These are phyloP conservation scores for Sussaba pulchella DNA, from an alignment of 2,888 invertebrate species.

Conservation along the genomic window DNA sequence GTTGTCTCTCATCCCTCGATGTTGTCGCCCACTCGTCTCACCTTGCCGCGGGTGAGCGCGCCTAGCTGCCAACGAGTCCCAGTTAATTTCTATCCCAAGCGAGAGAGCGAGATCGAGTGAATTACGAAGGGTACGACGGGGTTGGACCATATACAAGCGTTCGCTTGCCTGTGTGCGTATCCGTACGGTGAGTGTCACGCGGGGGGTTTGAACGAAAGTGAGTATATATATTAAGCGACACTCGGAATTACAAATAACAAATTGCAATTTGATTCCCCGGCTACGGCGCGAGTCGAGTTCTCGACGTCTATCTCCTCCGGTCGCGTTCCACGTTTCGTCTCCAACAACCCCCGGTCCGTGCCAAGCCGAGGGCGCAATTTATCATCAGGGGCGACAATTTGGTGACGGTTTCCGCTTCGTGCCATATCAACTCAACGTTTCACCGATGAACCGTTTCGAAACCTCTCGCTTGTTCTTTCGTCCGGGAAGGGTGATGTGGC, in stretches of 20 bases:
- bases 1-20: constrained; percentile 65
- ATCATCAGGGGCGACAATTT: constrained; percentile 84
- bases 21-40: constrained; percentile 67
- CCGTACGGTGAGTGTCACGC: constrained; percentile 44
- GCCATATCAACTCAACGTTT: constrained; percentile 61
- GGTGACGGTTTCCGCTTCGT: constrained; percentile 76
- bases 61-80: constrained; percentile 69
- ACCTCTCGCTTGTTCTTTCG: constrained; percentile 59
- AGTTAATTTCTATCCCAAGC: constrained; percentile 79
- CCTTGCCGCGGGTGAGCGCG: constrained; percentile 61
- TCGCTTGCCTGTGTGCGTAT: constrained; percentile 8
- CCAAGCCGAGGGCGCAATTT: constrained; percentile 82
- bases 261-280: constrained; percentile 85
- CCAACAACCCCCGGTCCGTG: constrained; percentile 63
- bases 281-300: constrained; percentile 58
- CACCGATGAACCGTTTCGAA: constrained; percentile 45
- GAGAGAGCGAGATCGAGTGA: constrained; percentile 56
- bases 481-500: constrained; percentile 37
- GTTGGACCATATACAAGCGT: constrained; percentile 6
- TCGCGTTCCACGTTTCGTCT: constrained; percentile 57
- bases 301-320: constrained; percentile 34
- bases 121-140: constrained; percentile 29
- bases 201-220: constrained; percentile 73
- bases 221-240: constrained; percentile 84
- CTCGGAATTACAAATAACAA: constrained; percentile 85